These are phyloP conservation scores for Mohoua ochrocephala DNA, from an alignment of 2,113 vertebrate species.

Conservation along the genomic window DNA sequence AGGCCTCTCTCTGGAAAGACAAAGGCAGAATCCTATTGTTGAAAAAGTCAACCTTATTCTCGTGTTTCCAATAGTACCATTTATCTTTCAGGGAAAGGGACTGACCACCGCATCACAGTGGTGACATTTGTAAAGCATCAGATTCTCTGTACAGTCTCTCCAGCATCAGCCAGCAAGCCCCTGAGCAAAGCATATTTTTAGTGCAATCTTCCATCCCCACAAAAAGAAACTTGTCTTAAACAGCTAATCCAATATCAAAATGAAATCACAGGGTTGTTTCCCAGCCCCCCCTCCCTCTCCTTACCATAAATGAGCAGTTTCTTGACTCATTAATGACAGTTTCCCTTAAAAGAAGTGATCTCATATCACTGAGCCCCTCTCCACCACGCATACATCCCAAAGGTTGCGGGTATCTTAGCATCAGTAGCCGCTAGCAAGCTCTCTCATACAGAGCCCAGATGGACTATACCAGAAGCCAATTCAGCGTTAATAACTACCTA, in stretches of 20 bases:
- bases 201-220: conserved; percentile 69
- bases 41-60: conserved; percentile 78
- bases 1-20: conserved; percentile 76
- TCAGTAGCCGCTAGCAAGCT: conserved; percentile 85
- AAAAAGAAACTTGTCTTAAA: conserved; percentile 78
- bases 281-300: conserved; percentile 71
- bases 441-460: conserved; percentile 85
- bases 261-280: conserved; percentile 72
- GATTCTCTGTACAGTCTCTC: conserved; percentile 68
- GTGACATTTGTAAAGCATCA: conserved; percentile 74
- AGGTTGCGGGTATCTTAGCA: conserved; percentile 95
- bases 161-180: conserved; percentile 69
- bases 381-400: conserved; percentile 94
- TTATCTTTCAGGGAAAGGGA: conserved; percentile 70
- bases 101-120: conserved; percentile 64
- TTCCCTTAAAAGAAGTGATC: conserved; percentile 92
- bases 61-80: conserved; percentile 72
- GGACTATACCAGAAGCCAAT: conserved; percentile 92
- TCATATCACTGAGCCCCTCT: conserved; percentile 90
- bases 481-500: conserved; percentile 90
- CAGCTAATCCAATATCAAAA: conserved; percentile 76
- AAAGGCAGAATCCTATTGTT: conserved; percentile 80
- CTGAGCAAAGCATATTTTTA: conserved; percentile 72
- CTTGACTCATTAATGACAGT: conserved; percentile 92
- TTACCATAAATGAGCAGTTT: conserved; percentile 97